phyloP scores from a whole-genome alignment of 1,140 invertebrate species.

The Temnothorax curvispinosus region DNA sequence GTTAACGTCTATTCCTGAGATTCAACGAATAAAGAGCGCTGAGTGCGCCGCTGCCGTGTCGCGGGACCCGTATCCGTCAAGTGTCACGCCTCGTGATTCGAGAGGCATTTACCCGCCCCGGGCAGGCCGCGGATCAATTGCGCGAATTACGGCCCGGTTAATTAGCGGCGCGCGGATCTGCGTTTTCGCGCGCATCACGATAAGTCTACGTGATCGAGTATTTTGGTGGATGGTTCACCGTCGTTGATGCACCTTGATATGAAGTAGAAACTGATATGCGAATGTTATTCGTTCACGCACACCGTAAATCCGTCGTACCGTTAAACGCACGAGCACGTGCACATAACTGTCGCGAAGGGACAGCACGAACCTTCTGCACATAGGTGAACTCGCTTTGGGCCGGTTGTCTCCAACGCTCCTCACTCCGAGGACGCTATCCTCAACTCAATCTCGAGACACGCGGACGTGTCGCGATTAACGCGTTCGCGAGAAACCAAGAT shows the following conservation, averaged over 20 bases:
- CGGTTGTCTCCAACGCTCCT: conserved; percentile 27
- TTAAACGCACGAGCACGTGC: conserved; percentile 28
- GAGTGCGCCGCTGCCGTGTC: neutral
- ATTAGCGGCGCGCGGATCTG: neutral
- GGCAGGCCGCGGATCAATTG: neutral
- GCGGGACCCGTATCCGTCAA: neutral
- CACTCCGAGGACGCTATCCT: neutral
- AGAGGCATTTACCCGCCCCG: neutral
- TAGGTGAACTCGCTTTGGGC: conserved; percentile 16
- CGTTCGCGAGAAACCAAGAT: neutral
- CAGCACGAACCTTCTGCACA: conserved; percentile 46
- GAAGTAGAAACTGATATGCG: conserved; percentile 58
- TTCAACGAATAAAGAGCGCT: conserved; percentile 46
- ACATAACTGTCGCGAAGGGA: conserved; percentile 42
- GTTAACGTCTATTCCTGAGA: conserved; percentile 58
- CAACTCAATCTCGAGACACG: neutral
- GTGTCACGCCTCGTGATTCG: neutral
- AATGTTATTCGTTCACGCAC: conserved; percentile 47
- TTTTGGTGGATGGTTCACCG: conserved; percentile 53
- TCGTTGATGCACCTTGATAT: conserved; percentile 57
- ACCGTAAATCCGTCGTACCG: neutral
- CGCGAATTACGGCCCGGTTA: neutral
- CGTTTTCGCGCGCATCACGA: conserved; percentile 15
- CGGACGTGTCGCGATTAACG: neutral
- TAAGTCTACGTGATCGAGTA: conserved; percentile 27